Conservation (phyloP, 2,113 vertebrate genomes). For the Plectropomus leopardus region DNA sequence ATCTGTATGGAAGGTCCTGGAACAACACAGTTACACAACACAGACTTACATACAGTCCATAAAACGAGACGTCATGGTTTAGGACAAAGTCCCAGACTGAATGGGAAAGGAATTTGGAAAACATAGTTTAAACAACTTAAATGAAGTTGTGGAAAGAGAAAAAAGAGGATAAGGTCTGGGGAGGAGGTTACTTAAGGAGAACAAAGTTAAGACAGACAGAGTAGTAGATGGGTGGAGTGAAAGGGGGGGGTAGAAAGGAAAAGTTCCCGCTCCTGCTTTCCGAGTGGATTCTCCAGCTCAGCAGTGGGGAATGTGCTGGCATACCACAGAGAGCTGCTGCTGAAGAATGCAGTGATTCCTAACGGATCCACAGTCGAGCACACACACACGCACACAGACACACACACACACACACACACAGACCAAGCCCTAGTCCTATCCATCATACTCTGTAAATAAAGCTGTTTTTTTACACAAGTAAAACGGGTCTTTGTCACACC, state of each 20-base stretch:
- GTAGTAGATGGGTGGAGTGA: conserved; percentile 49
- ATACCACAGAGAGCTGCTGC: conserved; percentile 86
- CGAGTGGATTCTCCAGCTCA: conserved; percentile 92
- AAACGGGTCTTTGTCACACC: conserved; percentile 2
- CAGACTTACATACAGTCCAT: background rate
- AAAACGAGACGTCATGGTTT: conserved; percentile 12
- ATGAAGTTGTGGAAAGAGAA: conserved; percentile 4
- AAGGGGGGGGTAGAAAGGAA: conserved; percentile 48
- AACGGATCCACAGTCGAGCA: conserved; percentile 82
- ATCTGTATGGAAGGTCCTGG: background rate
- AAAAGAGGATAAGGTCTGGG: background rate
- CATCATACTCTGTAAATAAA: background rate
- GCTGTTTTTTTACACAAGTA: too few species aligned
- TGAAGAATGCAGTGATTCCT: conserved; percentile 94
- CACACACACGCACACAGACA: conserved; percentile 11
- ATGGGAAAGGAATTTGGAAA: conserved; percentile 13
- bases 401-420: conserved; percentile 27
- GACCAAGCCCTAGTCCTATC: background rate
- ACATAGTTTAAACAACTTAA: background rate
- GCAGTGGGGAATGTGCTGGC: conserved; percentile 93
- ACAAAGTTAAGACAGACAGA: conserved; percentile 38
- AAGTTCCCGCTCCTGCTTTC: conserved; percentile 82
- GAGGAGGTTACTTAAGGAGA: conserved; percentile 26
- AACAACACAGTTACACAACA: background rate
- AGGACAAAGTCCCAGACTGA: conserved; percentile 11